These are phyloP conservation scores for Lepisosteus osseus DNA, from an alignment of 2,113 vertebrate genomes.

Conservation along the genomic window DNA sequence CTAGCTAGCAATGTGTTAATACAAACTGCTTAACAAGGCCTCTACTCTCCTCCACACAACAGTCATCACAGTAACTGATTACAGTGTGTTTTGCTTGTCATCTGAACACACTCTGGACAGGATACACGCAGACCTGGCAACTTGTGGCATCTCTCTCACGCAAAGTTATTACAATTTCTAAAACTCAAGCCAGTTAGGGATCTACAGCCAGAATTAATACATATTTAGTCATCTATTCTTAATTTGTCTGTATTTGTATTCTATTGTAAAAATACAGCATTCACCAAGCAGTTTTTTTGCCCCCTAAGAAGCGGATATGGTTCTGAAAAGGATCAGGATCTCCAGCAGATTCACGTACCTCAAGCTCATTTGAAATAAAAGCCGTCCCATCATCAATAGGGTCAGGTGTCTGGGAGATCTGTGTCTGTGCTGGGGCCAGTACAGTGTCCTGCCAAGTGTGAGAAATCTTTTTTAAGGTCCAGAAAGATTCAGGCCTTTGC, in stretches of 20 bases:
- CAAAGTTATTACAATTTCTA: background rate
- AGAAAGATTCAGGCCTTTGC: constrained; percentile 18
- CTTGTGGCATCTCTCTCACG: background rate
- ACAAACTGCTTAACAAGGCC: no score
- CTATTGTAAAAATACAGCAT: no score
- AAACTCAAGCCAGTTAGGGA: constrained; percentile 20
- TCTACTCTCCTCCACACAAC: no score
- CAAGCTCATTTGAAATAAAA: background rate
- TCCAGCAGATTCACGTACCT: background rate
- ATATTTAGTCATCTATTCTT: no score
- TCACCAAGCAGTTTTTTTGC: no score
- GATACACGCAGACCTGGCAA: background rate
- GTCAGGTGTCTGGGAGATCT: constrained; percentile 8
- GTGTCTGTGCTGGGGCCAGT: background rate
- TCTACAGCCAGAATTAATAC: background rate
- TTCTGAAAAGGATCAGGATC: background rate
- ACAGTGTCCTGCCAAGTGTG: background rate
- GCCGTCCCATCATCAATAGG: background rate
- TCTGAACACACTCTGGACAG: no score
- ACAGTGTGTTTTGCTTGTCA: no score
- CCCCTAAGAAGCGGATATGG: no score
- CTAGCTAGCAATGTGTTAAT: no score
- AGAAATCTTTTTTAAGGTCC: background rate
- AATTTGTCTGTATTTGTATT: no score
- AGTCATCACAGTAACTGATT: no score